Evolutionary conservation across 2,113 vertebrate genomes (phyloP).

Genomic region (Halichoerus grypus): DNA sequence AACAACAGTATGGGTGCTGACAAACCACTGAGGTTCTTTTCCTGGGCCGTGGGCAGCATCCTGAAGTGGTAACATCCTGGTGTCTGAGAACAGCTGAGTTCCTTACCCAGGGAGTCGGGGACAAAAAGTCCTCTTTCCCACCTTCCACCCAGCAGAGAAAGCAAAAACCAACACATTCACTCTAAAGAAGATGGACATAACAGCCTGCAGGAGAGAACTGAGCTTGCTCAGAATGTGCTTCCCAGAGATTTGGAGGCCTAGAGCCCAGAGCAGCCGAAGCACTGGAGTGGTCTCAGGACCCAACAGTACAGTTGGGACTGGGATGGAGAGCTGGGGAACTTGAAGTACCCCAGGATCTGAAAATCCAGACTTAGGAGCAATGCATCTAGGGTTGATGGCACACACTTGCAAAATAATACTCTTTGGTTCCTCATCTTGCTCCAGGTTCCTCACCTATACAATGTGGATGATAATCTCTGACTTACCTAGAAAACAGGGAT

Average conservation of each 20-base stretch:
- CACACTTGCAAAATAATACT: neutral
- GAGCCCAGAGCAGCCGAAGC: neutral
- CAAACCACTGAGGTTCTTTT: neutral
- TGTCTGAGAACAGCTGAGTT: neutral
- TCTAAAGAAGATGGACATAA: neutral
- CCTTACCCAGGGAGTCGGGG: neutral
- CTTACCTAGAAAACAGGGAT: neutral
- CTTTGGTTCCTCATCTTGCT: neutral
- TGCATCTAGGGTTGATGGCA: neutral
- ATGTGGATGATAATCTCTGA: neutral
- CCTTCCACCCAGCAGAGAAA: neutral
- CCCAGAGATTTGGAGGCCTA: neutral
- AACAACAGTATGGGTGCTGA: too few species aligned
- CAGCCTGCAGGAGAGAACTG: neutral
- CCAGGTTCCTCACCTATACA: neutral
- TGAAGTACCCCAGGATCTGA: neutral
- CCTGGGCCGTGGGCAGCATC: too few species aligned
- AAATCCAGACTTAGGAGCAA: neutral
- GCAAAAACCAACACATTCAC: neutral
- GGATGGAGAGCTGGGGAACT: neutral
- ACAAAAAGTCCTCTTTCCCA: neutral
- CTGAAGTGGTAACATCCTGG: neutral
- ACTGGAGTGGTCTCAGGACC: neutral
- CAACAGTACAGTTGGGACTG: fast-evolving
- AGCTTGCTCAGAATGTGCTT: neutral